Evolutionary conservation across 1,140 invertebrate genomes (phyloP).

Genomic region (Panulirus ornatus): DNA sequence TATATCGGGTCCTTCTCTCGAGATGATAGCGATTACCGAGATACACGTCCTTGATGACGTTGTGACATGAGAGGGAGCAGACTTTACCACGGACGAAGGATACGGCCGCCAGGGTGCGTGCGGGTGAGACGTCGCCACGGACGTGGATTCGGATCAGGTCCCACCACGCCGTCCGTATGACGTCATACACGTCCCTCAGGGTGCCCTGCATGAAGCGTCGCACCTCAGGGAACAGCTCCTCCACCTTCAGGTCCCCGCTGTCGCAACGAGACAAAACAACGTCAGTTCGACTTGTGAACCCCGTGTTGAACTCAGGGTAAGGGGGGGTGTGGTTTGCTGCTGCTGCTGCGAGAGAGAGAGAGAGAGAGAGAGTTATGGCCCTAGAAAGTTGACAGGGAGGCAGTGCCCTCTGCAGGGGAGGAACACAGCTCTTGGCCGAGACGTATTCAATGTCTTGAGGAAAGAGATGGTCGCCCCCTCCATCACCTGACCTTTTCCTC

Average conservation of each 20-base stretch:
- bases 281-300: neutral
- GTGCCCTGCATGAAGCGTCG: constrained; percentile 45
- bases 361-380: neutral
- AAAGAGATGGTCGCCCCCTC: no score
- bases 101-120: neutral
- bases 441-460: no score
- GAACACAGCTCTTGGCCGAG: neutral
- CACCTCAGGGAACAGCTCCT: constrained; percentile 38
- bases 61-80: no score
- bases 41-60: no score
- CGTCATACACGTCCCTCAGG: constrained; percentile 43
- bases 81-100: neutral
- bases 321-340: neutral
- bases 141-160: constrained; percentile 36
- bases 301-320: neutral
- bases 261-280: no score
- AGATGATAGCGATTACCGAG: no score
- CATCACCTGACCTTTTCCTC: no score
- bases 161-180: constrained; percentile 35
- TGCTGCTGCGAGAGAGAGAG: neutral
- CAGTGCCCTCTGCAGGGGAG: neutral
- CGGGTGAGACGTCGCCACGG: neutral
- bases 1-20: no score
- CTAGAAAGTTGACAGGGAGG: neutral
- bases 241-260: constrained; percentile 37